A percentile compares a stretch with the other conserved stretches of the same genome.
Evolutionary conservation across 2,113 vertebrate species (phyloP).

Genomic region (Larimichthys polyactis): DNA sequence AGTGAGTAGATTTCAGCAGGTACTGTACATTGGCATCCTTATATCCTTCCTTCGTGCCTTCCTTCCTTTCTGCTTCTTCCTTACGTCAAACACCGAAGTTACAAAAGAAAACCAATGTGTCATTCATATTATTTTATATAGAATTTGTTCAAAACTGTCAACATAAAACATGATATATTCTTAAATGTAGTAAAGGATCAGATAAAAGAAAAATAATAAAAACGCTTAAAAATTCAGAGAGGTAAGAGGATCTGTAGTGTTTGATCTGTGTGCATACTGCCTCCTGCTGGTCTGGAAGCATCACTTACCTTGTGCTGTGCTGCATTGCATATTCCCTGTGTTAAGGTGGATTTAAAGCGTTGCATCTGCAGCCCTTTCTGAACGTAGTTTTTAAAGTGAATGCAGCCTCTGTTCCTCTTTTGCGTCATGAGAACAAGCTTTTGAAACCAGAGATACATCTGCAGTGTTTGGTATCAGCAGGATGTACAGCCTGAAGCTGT

Average conservation of each 20-base stretch:
- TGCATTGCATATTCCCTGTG: slow-evolving; percentile 13
- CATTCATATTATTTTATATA: not conserved
- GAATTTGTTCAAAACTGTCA: not conserved
- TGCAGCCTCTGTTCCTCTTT: not conserved
- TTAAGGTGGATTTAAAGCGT: slow-evolving; percentile 14
- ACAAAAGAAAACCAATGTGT: not conserved
- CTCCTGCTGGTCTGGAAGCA: slow-evolving; percentile 65
- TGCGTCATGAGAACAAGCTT: not conserved
- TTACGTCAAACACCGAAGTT: not conserved
- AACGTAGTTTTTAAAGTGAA: slow-evolving; percentile 25
- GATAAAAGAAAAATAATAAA: not conserved
- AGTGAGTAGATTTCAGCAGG: slow-evolving; percentile 42
- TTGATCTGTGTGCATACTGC: slow-evolving; percentile 59
- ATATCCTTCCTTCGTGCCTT: not conserved
- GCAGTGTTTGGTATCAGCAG: slow-evolving; percentile 31
- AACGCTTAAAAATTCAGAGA: not conserved
- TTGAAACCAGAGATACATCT: not conserved
- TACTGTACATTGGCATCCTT: slow-evolving; percentile 9
- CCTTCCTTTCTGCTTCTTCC: slow-evolving; percentile 16
- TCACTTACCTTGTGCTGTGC: slow-evolving; percentile 12
- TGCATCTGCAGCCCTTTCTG: not conserved
- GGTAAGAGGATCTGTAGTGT: not conserved
- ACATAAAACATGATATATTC: not conserved
- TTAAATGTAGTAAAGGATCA: not conserved
- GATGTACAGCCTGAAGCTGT: slow-evolving; percentile 29